Evolutionary conservation across 1,140 invertebrate species (phyloP).

Genomic region (Eriocheir sinensis): DNA sequence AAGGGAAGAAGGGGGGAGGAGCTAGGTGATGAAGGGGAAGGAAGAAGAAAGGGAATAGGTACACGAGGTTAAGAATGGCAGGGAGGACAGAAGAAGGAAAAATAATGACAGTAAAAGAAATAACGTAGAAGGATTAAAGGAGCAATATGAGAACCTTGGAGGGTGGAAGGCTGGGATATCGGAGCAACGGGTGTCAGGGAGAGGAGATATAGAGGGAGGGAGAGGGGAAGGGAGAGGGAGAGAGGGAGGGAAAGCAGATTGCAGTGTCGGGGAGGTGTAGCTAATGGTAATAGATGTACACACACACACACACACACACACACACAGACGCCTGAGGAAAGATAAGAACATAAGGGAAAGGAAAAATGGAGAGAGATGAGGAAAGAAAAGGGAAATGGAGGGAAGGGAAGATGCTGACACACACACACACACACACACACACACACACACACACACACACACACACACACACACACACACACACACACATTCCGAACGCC

Average conservation of each 20-base stretch:
- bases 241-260: neutral
- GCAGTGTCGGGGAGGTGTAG: too few relatives aligned
- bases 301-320: slow-evolving; percentile 50
- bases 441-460: too few relatives aligned
- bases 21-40: neutral
- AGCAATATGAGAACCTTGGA: neutral
- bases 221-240: neutral
- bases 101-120: neutral
- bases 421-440: too few relatives aligned
- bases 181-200: neutral
- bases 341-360: neutral
- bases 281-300: too few relatives aligned
- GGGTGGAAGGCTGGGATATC: neutral
- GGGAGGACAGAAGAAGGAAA: neutral
- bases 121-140: neutral
- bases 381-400: neutral
- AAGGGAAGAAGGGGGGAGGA: neutral
- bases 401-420: neutral
- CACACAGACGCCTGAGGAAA: neutral
- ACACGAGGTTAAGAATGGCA: neutral
- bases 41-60: neutral
- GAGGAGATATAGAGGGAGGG: too few relatives aligned
- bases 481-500: too few relatives aligned
- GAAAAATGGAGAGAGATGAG: neutral
- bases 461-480: too few relatives aligned